Evolutionary conservation across 1,140 invertebrate genomes (phyloP), one percentile per base, ranked within the genome.

Genomic region (Leptopilina boulardi): DNA sequence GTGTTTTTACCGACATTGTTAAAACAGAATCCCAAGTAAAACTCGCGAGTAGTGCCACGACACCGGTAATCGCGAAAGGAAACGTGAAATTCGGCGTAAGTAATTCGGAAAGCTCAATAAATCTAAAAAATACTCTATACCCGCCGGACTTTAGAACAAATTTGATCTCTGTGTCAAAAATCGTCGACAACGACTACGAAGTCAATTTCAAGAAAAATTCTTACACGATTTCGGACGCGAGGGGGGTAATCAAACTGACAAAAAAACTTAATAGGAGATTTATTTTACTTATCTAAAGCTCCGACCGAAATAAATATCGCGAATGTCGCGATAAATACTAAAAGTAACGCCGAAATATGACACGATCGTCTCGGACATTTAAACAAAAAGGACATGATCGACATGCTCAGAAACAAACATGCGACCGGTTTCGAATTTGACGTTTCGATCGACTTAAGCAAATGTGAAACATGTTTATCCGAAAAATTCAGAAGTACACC

Each of bases 71-170:
- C 10, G 77, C 72, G 1, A 76, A 79, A 51, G 77, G 77, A 47
- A 66, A 76, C 34, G 75, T 77, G 9, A 18, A 19, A 18, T 11
- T 81, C 8, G 3, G 18, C 6, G 5, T 19, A 18, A 47, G 73
- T 18, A 56, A 59, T 21, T 47, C 26, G 21, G 56, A 54, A 59
- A 56, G 56, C n/a, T 30, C 19, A 3, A 34, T 75, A 0, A 75
- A 47, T 0, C 51, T 84, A 0, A 34, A 75, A 74, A 66, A 83
- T 70, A 78, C 74, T 9, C 56, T 82, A n/a, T 80, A 47, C 72
- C 73, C 77, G 1, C 79, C 79, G 0, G 56, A 80, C 9, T 66
- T 78, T 5, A 70, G 73, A 4, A 76, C 21, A 0, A 82, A 80
- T 26, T 38, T 80, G 3, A 51, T 80, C 0, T 82, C 81, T 1